Conservation (phyloP, 2,113 vertebrate genomes). For the Cyanoderma ruficeps region DNA sequence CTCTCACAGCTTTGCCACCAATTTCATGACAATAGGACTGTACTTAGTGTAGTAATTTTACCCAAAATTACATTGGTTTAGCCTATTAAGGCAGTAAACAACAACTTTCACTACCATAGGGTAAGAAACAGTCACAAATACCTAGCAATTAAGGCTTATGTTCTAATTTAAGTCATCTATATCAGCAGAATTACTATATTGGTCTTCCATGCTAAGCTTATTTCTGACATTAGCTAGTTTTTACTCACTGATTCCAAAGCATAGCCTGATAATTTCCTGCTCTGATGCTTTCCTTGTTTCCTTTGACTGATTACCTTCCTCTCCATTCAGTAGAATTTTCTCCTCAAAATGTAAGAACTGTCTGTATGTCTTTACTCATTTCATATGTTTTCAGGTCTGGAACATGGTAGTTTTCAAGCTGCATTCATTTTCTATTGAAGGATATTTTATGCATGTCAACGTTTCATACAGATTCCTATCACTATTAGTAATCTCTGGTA, state of each 20-base stretch:
- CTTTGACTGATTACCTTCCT: not conserved
- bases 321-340: not conserved
- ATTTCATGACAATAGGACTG: not conserved
- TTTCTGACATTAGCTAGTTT: not conserved
- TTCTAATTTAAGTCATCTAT: not conserved
- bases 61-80: not conserved
- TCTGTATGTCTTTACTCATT: not conserved
- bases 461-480: not conserved
- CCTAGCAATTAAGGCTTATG: not conserved
- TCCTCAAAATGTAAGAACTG: not conserved
- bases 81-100: not conserved
- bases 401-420: constrained; percentile 10
- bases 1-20: not conserved
- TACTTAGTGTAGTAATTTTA: not conserved
- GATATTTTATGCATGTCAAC: constrained; percentile 2
- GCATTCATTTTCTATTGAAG: not conserved
- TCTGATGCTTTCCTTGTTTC: not conserved
- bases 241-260: not conserved
- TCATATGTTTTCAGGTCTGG: not conserved
- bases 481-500: not conserved
- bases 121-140: not conserved
- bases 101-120: not conserved
- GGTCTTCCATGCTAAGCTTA: not conserved
- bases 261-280: not conserved
- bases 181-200: not conserved